A percentile compares a stretch with the other conserved stretches of the same genome.
These are phyloP conservation scores for Oceanodroma tethys DNA, from an alignment of 2,113 vertebrate genomes.

Conservation along the genomic window DNA sequence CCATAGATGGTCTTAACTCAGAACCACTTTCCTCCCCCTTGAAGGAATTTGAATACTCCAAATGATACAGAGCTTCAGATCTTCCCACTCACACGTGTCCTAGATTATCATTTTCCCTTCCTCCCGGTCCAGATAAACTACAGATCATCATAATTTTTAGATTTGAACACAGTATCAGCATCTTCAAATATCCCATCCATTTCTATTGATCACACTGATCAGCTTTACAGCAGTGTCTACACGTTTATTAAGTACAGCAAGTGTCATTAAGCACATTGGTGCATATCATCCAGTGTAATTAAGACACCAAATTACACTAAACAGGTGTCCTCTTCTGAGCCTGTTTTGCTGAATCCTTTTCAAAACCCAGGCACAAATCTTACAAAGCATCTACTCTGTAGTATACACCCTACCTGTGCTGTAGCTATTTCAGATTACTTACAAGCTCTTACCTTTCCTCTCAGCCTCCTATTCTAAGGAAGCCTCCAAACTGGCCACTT, in stretches of 20 bases:
- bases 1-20: neutral
- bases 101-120: neutral
- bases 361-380: neutral
- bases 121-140: neutral
- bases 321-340: neutral
- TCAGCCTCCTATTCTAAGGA: constrained; percentile 16
- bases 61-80: neutral
- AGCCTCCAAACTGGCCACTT: constrained; percentile 50
- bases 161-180: neutral
- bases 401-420: neutral
- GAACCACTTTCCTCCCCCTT: neutral
- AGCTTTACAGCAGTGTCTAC: neutral
- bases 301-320: neutral
- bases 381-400: neutral
- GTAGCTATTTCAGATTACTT: neutral
- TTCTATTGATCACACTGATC: neutral
- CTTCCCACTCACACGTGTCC: rapidly evolving
- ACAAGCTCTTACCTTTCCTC: neutral
- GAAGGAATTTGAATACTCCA: neutral
- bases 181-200: neutral
- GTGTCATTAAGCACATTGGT: neutral
- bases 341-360: neutral
- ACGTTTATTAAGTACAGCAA: neutral
- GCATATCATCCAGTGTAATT: neutral
- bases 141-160: neutral